Evolutionary conservation across 1,140 invertebrate species (phyloP), one percentile per base, ranked within the genome.

Genomic region (Oryzaephilus surinamensis): DNA sequence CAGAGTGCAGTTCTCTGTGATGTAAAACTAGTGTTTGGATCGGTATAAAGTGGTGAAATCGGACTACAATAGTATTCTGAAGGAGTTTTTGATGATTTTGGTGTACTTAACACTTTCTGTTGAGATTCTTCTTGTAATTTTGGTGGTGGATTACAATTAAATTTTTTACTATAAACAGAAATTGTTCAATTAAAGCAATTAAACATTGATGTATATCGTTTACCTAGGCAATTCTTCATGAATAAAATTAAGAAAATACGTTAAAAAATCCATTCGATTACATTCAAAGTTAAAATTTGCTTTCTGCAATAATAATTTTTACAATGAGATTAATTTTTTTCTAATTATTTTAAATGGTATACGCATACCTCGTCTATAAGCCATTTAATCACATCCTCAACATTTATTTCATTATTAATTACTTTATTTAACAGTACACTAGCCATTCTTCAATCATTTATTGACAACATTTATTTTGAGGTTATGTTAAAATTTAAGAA

Each of bases 201-300:
- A 35, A 11, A 6, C 23, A 12, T 23, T 45, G 3, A 13, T 23
- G 18, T 1, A 16, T 28, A 26, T 23, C 26, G 46, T 44, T 38
- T 46, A 56, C 57, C 43, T 38, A 13, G 39, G 30, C n/a, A 51
- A 34, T 24, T 50, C 43, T 18, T 60, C 57, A 38, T 62, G 60
- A 6, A 62, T 35, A 30, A 45, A 58, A 46, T 62, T 62, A 4
- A 62, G 41, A 38, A 62, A 56, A 43, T 49, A 55, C 6, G 55
- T 55, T 11, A 57, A 33, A 37, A 62, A 62, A 43, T 58, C 54
- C 7, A 41, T 43, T 32, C 31, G 47, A 2, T 46, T 39, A 36
- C 57, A 57, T 5, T 48, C 47, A 37, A 50, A 52, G 12, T 5
- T 7, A 19, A 10, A 18, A 12, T 24, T 39, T 27, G 3, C 7